Base-by-base conservation (phyloP, 2,888 invertebrate genomes). In the Stenodera caucasica region DNA sequence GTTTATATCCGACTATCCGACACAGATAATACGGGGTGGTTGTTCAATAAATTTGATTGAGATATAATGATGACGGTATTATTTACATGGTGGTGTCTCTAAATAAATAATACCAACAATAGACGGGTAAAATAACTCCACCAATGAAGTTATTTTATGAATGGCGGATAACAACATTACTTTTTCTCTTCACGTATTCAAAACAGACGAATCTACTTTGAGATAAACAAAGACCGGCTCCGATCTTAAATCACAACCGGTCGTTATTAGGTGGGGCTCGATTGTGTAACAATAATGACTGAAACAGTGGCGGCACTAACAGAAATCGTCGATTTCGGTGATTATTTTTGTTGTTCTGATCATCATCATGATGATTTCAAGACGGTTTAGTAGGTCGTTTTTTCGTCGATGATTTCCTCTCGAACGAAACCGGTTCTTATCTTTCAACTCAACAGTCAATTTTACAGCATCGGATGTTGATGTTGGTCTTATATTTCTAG, bases 21-120 rank as follows among this genome's bases (percentile, higher is more conserved):
- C 3, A 37, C 35, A 35, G 11, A 5, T 3, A 0, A n/a, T 14
- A 15, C 2, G 37, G 15, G 33, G 33, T n/a, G n/a, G 33, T 14
- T n/a, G 52, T 60, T 60, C 55, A 40, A 55, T 55, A 60, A 60
- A 60, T 58, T 53, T 53, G 32, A 53, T 58, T 53, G 45, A 58
- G 53, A 53, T 58, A 53, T 53, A 58, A 58, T 53, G 33, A 58
- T 58, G 49, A 53, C 23, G 53, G 14, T 51, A 9, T 58, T 57
- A 57, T 57, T 57, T 21, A 57, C 51, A n/a, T 32, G 14, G 4
- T 11, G 32, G 37, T 53, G 15, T 11, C 15, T 57, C 59, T 40
- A 55, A 54, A 53, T 49, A 55, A 53, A 45, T 45, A 9, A 45
- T n/a, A n/a, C n/a, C n/a, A n/a, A n/a, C n/a, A n/a, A n/a, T n/a